Conservation (phyloP, 2,888 invertebrate genomes). For the Nyleta sp. region DNA sequence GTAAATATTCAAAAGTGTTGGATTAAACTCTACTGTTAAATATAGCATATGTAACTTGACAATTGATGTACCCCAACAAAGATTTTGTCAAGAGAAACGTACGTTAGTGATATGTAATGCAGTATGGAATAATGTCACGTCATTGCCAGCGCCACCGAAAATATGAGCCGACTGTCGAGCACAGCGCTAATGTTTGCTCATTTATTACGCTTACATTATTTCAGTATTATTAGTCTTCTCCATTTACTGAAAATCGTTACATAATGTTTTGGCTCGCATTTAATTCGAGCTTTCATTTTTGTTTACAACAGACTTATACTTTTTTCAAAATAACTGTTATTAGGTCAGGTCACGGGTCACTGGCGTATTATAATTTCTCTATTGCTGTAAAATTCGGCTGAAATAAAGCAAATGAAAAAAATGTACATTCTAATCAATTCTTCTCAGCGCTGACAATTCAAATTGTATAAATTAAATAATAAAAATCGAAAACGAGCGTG, state of each 20-base stretch:
- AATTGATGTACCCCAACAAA: constrained; percentile 45
- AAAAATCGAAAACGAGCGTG: too few relatives aligned
- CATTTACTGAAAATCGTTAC: constrained; percentile 73
- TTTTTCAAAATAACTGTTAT: not conserved
- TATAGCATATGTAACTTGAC: constrained; percentile 14
- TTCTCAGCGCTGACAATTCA: too few relatives aligned
- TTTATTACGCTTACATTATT: constrained; percentile 82
- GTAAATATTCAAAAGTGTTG: too few relatives aligned
- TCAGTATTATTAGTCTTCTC: constrained; percentile 80
- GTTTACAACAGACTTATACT: constrained; percentile 2
- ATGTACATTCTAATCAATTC: too few relatives aligned
- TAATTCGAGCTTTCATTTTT: constrained; percentile 65
- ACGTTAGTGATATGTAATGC: constrained; percentile 79
- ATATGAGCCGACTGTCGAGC: constrained; percentile 81
- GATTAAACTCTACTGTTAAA: not conserved
- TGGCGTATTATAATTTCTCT: too few relatives aligned
- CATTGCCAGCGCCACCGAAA: constrained; percentile 82
- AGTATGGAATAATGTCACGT: constrained; percentile 81
- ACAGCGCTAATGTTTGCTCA: constrained; percentile 79
- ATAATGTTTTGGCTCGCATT: constrained; percentile 74
- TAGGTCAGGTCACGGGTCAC: not conserved
- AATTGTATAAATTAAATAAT: too few relatives aligned
- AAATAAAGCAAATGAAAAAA: too few relatives aligned
- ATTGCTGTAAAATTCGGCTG: too few relatives aligned
- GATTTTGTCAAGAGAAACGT: constrained; percentile 49